Base-by-base conservation (phyloP, 2,888 invertebrate genomes). In the Lagria hirta region DNA sequence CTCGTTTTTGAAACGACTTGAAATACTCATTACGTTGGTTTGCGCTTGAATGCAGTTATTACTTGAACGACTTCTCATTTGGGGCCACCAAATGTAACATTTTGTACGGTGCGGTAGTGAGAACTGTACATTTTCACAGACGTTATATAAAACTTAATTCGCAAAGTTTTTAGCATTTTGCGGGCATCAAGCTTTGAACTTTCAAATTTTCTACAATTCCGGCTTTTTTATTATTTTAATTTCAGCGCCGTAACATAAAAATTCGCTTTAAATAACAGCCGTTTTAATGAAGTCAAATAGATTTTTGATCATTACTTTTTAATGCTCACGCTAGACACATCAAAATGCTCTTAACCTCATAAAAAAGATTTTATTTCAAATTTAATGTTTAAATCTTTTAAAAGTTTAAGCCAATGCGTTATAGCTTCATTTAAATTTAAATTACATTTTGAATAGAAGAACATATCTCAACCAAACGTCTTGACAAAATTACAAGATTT, bases 41-140 rank as follows among this genome's bases (percentile, higher is more conserved):
- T 28, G 34, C 33, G 34, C 34, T 28, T 34, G 42, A 42, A 42
- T 43, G 28, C 42, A 43, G 42, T 43, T 43, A 43, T 43, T 43
- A 43, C 42, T 43, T 30, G 30, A 38, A 38, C 26, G 41, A 33
- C 32, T 32, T 41, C 33, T 41, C 33, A 33, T 41, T 33, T 18
- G 17, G 6, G 21, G 41, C 41, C 41, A 17, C 41, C 24, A 11
- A 41, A 33, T 32, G 41, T 41, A 14, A 41, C 38, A 41, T 41
- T 41, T 30, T 30, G 29, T 38, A 16, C 28, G 13, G 37, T 28
- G 12, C 21, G 37, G 23, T 29, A 30, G 29, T 23, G 38, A 30
- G 30, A 23, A n/a, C n/a, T n/a, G 30, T 23, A 30, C 38, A 8
- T 38, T 30, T 21, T 38, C 38, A 30, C 23, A 27, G 8, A 15